A percentile compares a stretch with the other conserved stretches of the same genome.
Evolutionary conservation across 2,888 invertebrate species (phyloP).

Genomic region (Netelia fuscicornis): DNA sequence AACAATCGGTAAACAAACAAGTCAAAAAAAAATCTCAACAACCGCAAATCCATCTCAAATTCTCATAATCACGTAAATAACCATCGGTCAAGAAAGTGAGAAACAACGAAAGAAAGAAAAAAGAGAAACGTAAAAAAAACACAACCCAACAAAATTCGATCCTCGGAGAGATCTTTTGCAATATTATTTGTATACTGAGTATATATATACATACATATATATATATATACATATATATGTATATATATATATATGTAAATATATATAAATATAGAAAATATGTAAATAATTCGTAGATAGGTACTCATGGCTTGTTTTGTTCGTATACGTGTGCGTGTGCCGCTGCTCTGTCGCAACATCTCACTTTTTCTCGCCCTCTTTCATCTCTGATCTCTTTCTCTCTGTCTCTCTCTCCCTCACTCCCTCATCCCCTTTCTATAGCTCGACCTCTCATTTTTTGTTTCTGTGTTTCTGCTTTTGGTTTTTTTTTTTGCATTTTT

Average conservation of each 20-base stretch:
- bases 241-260: conserved; percentile 47
- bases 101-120: conserved; percentile 73
- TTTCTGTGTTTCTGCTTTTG: conserved; percentile 45
- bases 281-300: conserved; percentile 78
- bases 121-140: conserved; percentile 73
- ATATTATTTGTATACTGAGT: conserved; percentile 70
- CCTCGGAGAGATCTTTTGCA: conserved; percentile 74
- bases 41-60: conserved; percentile 82
- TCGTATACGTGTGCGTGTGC: conserved; percentile 83
- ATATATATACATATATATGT: too few relatives aligned
- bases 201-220: conserved; percentile 26
- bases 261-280: conserved; percentile 66
- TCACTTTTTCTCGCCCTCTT: conserved; percentile 71
- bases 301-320: conserved; percentile 82
- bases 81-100: conserved; percentile 72
- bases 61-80: conserved; percentile 79
- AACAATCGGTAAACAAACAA: conserved; percentile 71
- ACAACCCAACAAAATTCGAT: conserved; percentile 75
- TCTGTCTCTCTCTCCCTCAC: conserved; percentile 65
- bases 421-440: conserved; percentile 60
- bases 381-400: conserved; percentile 60
- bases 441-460: conserved; percentile 64
- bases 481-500: conserved; percentile 69
- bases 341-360: conserved; percentile 76
- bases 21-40: conserved; percentile 80